A percentile compares a stretch with the other conserved stretches of the same genome.
phyloP scores from a whole-genome alignment of 2,888 invertebrate genomes.

The Phorcus lineatus region DNA sequence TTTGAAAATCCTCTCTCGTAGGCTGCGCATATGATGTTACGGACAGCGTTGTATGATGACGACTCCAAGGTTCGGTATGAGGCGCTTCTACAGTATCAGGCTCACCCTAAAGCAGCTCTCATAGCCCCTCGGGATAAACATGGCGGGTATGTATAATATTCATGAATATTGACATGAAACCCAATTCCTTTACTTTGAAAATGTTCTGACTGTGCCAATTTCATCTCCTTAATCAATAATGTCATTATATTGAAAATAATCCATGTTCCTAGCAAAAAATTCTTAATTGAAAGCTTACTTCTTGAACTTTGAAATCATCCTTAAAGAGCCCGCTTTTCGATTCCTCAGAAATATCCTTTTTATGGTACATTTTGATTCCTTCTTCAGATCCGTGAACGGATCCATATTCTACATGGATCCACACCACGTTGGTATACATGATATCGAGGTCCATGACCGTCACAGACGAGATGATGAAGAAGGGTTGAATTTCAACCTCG shows the following conservation, averaged over 20 bases:
- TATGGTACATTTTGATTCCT: no score
- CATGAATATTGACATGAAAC: no score
- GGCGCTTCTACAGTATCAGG: slow-evolving; percentile 48
- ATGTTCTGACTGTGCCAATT: no score
- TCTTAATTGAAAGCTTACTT: no score
- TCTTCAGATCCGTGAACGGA: neutral
- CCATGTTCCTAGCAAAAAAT: no score
- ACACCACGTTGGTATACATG: neutral
- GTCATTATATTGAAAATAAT: no score
- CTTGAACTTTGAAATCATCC: no score
- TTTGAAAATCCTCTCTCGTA: slow-evolving; percentile 25
- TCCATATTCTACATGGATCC: neutral
- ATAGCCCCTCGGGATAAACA: slow-evolving; percentile 1
- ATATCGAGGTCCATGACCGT: slow-evolving; percentile 9
- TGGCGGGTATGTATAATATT: neutral
- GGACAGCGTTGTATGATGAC: slow-evolving; percentile 51
- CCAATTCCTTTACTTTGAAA: no score
- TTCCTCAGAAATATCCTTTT: no score
- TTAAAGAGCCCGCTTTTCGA: no score
- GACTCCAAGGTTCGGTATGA: slow-evolving; percentile 59
- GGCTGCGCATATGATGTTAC: slow-evolving; percentile 51
- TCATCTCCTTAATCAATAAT: no score
- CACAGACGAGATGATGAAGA: slow-evolving; percentile 24
- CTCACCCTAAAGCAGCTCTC: slow-evolving; percentile 45
- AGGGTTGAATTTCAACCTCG: slow-evolving; percentile 39